Percentiles rank a stretch among this genome's conserved stretches.
Conservation (phyloP, 2,113 vertebrate species). For the Pelusios castaneus region DNA sequence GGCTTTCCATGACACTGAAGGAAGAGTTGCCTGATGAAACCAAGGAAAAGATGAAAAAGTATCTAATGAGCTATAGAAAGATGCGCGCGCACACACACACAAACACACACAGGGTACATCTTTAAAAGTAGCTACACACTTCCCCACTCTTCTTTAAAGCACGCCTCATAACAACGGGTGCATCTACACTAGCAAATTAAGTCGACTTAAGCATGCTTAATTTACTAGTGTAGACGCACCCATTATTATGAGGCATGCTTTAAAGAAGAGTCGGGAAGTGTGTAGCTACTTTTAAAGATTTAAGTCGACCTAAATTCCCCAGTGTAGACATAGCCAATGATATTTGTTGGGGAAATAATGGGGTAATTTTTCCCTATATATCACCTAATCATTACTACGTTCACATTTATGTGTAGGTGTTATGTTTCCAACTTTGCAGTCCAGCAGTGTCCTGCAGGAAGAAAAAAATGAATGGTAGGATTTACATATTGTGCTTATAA, state of each 20-base stretch:
- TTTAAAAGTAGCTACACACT: slow-evolving; percentile 28
- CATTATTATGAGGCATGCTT: too few species aligned
- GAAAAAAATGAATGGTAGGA: slow-evolving; percentile 22
- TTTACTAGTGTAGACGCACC: too few species aligned
- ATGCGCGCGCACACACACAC: slow-evolving; percentile 12
- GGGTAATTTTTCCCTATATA: slow-evolving; percentile 48
- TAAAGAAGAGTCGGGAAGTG: too few species aligned
- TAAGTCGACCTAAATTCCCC: too few species aligned
- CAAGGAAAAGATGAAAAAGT: slow-evolving; percentile 22
- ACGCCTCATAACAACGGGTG: slow-evolving; percentile 64
- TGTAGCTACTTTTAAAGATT: too few species aligned
- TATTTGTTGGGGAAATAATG: slow-evolving; percentile 59
- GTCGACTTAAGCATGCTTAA: too few species aligned
- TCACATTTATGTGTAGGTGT: slow-evolving; percentile 66
- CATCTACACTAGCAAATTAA: too few species aligned
- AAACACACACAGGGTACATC: slow-evolving; percentile 7
- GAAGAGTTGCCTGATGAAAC: slow-evolving; percentile 18
- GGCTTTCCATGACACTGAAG: neutral
- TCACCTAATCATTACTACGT: slow-evolving; percentile 50
- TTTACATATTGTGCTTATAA: slow-evolving; percentile 63
- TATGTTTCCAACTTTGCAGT: slow-evolving; percentile 68
- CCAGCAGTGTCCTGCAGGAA: slow-evolving; percentile 48
- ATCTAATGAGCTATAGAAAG: slow-evolving; percentile 3
- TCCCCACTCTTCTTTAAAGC: slow-evolving; percentile 51
- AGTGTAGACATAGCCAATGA: too few species aligned